Evolutionary conservation across 2,113 vertebrate species (phyloP), one percentile per base, ranked within the genome.

Genomic region (Cyphomyrus discorhynchus): DNA sequence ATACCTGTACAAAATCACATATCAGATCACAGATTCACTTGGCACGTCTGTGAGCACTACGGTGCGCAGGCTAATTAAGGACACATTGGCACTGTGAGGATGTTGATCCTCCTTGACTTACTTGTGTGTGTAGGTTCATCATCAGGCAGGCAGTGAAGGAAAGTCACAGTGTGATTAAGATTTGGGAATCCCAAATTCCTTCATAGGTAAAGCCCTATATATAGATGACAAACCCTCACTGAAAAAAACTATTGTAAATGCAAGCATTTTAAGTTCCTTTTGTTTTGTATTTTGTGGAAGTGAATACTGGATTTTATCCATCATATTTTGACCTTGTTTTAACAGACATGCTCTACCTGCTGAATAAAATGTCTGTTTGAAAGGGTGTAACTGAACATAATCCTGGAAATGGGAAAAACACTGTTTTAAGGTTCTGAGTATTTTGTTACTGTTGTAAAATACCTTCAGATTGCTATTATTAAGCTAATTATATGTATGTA

Each of bases 1-100:
- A 2, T 99, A 99, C 93, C 96, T 99, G 70, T 97, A 99, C 94
- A 99, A 99, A 95, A 98, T 99, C 94, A 97, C 97, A 39, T 99
- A 96, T 92, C 98, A 99, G 94, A 98, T 99, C 95, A 99, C 98
- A 0, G 98, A 99, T 88, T 96, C 96, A 3, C 95, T 99, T 91
- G 98, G 98, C 24, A 97, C 97, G 86, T 99, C 98, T 0, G 98
- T 99, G 24, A 99, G 98, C 94, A 99, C 98, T 85, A 99, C 98
- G 35, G 97, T 99, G 98, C 97, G 98, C 85, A 95, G 98, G 92
- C 97, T 99, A 88, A 99, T 99, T 90, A 99, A 99, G 93, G 98
- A 99, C 95, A 99, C 98, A 0, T 92, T 99, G 92, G 98, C 98
- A 0, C 94, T 99, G 89, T 99, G 91, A 95, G 89, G 87, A 47